phyloP scores from a whole-genome alignment of 1,140 invertebrate genomes.

The Tetranychus cinnabarinus region DNA sequence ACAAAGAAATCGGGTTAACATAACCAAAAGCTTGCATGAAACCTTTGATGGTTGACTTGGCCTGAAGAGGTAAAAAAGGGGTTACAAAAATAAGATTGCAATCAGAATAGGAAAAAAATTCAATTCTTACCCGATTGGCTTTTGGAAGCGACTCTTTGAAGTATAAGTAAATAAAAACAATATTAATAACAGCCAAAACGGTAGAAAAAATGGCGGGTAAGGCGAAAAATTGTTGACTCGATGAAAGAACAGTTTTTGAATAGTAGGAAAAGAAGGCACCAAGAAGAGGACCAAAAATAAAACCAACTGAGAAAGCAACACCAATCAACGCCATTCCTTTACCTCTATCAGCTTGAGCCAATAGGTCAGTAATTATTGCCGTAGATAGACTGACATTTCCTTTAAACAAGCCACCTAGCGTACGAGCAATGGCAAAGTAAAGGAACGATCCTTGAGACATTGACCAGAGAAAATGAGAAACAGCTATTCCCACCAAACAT shows the following conservation, averaged over 20 bases:
- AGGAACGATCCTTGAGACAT: constrained; percentile 55
- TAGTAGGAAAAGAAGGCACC: constrained; percentile 67
- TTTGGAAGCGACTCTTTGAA: constrained; percentile 29
- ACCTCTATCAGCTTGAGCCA: constrained; percentile 47
- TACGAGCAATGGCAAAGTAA: constrained; percentile 71
- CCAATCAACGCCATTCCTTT: constrained; percentile 91
- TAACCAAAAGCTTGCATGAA: constrained; percentile 42
- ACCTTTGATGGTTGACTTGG: constrained; percentile 34
- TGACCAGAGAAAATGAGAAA: constrained; percentile 12
- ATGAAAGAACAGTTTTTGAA: constrained; percentile 32
- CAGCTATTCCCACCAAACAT: constrained; percentile 40
- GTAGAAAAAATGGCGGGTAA: constrained; percentile 4
- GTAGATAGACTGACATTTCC: constrained; percentile 86
- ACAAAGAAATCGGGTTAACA: constrained; percentile 40
- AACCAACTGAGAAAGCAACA: constrained; percentile 88
- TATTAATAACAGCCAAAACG: constrained; percentile 5
- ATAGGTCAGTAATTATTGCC: constrained; percentile 84
- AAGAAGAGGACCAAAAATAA: constrained; percentile 81
- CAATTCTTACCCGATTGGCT: constrained; percentile 27
- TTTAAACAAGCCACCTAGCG: constrained; percentile 83
- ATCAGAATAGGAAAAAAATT: neutral
- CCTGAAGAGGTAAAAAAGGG: constrained; percentile 26
- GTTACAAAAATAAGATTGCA: neutral
- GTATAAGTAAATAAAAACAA: constrained; percentile 4
- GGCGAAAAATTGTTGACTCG: neutral